phyloP scores from a whole-genome alignment of 2,113 vertebrate genomes.

The Dipodomys stephensi region DNA sequence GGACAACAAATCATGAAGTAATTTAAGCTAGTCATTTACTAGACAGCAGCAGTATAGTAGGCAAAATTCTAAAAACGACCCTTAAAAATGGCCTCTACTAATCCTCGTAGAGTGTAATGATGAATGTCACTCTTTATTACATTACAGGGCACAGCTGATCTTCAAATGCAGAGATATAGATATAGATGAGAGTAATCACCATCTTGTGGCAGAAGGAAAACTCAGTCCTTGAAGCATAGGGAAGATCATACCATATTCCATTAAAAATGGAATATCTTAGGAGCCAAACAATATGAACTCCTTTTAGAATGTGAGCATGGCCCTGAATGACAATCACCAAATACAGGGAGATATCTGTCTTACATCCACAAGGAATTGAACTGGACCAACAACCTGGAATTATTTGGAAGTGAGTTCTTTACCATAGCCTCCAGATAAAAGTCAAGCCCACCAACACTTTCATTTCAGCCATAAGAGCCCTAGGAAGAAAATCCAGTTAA shows the following conservation, averaged over 20 bases:
- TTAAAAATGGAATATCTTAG: background rate
- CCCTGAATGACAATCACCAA: background rate
- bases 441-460: background rate
- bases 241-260: background rate
- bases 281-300: background rate
- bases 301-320: background rate
- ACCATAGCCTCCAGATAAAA: background rate
- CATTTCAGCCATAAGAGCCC: background rate
- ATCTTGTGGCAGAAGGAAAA: background rate
- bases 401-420: background rate
- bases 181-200: background rate
- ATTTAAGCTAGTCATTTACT: background rate
- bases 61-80: background rate
- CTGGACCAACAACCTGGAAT: background rate
- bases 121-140: background rate
- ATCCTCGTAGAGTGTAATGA: background rate
- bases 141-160: background rate
- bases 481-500: background rate
- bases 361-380: background rate
- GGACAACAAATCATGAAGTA: slow-evolving; percentile 20
- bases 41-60: background rate
- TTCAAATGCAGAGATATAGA: background rate
- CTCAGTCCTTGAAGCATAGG: background rate
- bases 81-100: background rate
- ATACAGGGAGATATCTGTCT: background rate